These are phyloP conservation scores for Gobiocypris rarus DNA, from an alignment of 2,113 vertebrate genomes.

Conservation along the genomic window DNA sequence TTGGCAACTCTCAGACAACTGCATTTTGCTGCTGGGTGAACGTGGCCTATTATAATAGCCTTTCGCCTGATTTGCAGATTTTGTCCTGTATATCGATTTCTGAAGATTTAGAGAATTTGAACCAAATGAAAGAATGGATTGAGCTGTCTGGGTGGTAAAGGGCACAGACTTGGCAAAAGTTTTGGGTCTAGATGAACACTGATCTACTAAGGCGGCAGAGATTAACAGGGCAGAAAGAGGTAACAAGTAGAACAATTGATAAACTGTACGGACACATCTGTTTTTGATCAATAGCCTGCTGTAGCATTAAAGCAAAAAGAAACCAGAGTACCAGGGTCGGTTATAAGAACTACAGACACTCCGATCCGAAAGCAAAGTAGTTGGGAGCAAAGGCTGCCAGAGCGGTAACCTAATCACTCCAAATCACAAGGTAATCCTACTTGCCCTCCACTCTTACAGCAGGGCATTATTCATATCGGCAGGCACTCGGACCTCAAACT, in stretches of 20 bases:
- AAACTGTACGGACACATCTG: conserved; percentile 73
- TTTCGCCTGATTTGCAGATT: not conserved
- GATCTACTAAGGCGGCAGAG: conserved; percentile 23
- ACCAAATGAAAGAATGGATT: conserved; percentile 31
- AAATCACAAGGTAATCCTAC: conserved; percentile 55
- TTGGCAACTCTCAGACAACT: not conserved
- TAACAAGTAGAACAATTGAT: conserved; percentile 67
- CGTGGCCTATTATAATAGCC: not conserved
- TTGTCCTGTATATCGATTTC: not conserved
- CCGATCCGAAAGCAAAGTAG: conserved; percentile 50
- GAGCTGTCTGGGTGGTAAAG: conserved; percentile 52
- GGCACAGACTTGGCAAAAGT: conserved; percentile 10
- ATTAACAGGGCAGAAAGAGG: conserved; percentile 53
- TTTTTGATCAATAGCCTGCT: conserved; percentile 66
- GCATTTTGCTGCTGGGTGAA: not conserved
- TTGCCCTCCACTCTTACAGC: conserved; percentile 44
- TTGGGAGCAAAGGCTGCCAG: conserved; percentile 52
- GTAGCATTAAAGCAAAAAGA: conserved; percentile 58
- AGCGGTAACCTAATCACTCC: conserved; percentile 60
- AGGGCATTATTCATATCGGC: conserved; percentile 40
- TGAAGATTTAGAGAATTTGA: conserved; percentile 18
- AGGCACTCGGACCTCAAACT: conserved; percentile 9
- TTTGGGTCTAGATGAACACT: conserved; percentile 46
- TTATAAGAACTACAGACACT: conserved; percentile 60
- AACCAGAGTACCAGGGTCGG: conserved; percentile 58